Evolutionary conservation across 2,888 invertebrate genomes (phyloP), one percentile per base, ranked within the genome.

Genomic region (Lampropteryx suffumata): DNA sequence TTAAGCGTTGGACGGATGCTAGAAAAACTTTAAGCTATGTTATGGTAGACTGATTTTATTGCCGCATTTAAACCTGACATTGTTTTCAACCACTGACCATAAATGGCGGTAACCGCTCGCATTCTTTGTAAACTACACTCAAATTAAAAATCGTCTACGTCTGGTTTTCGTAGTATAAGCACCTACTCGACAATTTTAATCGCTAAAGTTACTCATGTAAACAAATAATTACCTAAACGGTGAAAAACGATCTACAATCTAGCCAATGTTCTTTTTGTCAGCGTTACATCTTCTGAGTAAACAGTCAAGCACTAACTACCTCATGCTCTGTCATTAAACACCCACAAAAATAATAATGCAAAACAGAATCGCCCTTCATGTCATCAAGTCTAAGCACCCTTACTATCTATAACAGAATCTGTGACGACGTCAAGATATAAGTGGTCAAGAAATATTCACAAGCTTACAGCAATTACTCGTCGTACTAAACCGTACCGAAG

Each of bases 81-180:
- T 29, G 41, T 41, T 49, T 43, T 67, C 69, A 71, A 65, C 83
- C 84, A 84, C 73, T 17, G 17, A 17, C 17, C 17, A 17, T 17
- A n/a, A n/a, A 82, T 82, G 85, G 81, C 83, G 84, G 84, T 83
- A 82, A 78, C 68, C 64, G 72, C 70, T 64, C 61, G 64, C 71
- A 75, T 77, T 77, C 78, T 69, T 57, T 6, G 11, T 62, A 32
- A 49, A 50, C 42, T 49, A 53, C 45, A 39, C 33, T 36, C 28
- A 17, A 17, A 47, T 43, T 52, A 36, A 36, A 13, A 17, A 4
- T 4, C 17, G 4, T 17, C 4, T 17, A n/a, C n/a, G n/a, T 17
- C 2, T 17, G 17, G n/a, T n/a, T 17, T 17, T 4, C 4, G 17
- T 17, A 4, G 3, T 17, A 17, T 17, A 17, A 17, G 17, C 2